A percentile compares a stretch with the other conserved stretches of the same genome.
These are phyloP conservation scores for Nysson spinosus DNA, from an alignment of 2,888 invertebrate genomes.

Conservation along the genomic window DNA sequence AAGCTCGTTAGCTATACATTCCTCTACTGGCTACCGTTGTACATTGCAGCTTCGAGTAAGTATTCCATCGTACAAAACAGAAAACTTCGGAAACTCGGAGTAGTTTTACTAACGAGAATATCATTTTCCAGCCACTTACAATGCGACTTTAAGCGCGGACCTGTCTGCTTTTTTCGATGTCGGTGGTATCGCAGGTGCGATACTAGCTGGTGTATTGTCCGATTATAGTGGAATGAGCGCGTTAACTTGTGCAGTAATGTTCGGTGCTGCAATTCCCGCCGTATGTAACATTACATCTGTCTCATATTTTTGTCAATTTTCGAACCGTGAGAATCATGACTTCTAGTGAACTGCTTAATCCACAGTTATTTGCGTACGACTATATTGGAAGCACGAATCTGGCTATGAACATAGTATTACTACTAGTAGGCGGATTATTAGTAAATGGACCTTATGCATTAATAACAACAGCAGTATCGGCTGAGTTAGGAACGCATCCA, in stretches of 20 bases:
- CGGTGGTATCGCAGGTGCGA: constrained; percentile 94
- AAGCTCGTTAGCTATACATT: constrained; percentile 98
- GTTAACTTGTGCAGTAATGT: constrained; percentile 90
- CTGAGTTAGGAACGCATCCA: constrained; percentile 94
- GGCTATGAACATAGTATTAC: constrained; percentile 82
- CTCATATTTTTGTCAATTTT: not conserved
- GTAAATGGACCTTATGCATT: constrained; percentile 98
- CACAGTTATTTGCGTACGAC: constrained; percentile 89
- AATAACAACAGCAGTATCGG: constrained; percentile 97
- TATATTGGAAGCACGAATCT: constrained; percentile 83
- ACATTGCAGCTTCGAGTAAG: constrained; percentile 91
- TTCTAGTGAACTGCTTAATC: constrained; percentile 1
- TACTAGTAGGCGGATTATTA: constrained; percentile 87
- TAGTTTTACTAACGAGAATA: not conserved
- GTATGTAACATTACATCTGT: no score
- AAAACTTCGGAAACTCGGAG: no score
- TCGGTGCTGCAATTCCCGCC: constrained; percentile 88
- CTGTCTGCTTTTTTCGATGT: constrained; percentile 91
- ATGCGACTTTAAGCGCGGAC: constrained; percentile 85
- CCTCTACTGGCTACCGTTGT: constrained; percentile 96
- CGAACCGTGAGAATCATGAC: not conserved
- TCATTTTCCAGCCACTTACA: constrained; percentile 81
- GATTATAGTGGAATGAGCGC: constrained; percentile 92
- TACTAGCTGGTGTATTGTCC: constrained; percentile 90
- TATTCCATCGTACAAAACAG: no score